phyloP scores from a whole-genome alignment of 2,797 vertebrate species.

The Heterohyrax brucei region DNA sequence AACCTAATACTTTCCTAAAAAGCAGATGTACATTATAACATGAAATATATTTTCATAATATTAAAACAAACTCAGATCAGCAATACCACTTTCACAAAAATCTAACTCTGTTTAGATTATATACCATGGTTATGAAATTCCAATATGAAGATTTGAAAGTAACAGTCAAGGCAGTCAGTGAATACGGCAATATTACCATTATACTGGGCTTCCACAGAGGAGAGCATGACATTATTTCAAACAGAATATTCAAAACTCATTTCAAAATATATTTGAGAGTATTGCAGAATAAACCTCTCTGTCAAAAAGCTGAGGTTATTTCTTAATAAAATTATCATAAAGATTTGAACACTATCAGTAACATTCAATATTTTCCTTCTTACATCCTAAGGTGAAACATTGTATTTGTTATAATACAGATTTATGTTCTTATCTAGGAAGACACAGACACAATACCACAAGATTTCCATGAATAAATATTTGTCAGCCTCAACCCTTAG shows the following conservation, averaged over 20 bases:
- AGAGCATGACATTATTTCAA: constrained; percentile 18
- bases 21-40: neutral
- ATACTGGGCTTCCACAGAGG: neutral
- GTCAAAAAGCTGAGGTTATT: constrained; percentile 21
- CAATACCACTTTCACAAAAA: neutral
- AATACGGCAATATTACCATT: neutral
- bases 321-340: constrained; percentile 55
- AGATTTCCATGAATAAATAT: constrained; percentile 69
- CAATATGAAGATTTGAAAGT: neutral
- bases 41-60: neutral
- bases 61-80: constrained; percentile 66
- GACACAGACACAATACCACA: constrained; percentile 3
- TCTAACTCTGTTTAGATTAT: neutral
- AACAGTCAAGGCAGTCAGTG: neutral
- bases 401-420: neutral
- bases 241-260: neutral
- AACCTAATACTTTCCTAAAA: constrained; percentile 44
- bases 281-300: constrained; percentile 34
- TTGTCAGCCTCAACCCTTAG: constrained; percentile 50
- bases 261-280: constrained; percentile 42
- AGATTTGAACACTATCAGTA: neutral
- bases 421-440: constrained; percentile 72
- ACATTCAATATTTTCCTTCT: neutral
- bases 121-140: neutral
- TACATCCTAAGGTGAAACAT: constrained; percentile 48